Conservation (phyloP, 2,113 vertebrate species). For the Grammomys surdaster region DNA sequence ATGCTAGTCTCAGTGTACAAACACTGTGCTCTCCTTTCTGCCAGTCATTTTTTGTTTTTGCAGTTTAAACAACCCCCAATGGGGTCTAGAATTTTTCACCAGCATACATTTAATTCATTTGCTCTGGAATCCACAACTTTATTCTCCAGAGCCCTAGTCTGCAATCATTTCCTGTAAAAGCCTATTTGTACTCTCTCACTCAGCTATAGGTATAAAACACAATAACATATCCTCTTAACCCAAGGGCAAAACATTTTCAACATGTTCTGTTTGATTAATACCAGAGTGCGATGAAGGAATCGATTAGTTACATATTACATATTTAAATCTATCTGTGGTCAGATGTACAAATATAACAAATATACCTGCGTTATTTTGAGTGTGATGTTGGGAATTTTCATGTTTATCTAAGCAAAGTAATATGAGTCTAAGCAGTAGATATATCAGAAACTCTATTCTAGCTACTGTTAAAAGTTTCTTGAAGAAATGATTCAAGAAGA, state of each 20-base stretch:
- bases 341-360: constrained; percentile 22
- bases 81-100: constrained; percentile 10
- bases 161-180: constrained; percentile 31
- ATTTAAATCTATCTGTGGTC: not conserved
- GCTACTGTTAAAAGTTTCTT: not conserved
- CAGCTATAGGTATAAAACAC: constrained; percentile 4
- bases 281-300: not conserved
- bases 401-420: not conserved
- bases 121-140: constrained; percentile 8
- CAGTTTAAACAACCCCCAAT: not conserved
- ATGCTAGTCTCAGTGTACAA: not conserved
- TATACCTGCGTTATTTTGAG: not conserved
- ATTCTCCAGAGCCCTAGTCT: constrained; percentile 13
- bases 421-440: not conserved
- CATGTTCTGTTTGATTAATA: constrained; percentile 21
- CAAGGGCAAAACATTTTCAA: constrained; percentile 42
- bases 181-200: constrained; percentile 22
- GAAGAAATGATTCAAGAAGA: not conserved
- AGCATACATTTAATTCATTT: constrained; percentile 54
- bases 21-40: not conserved
- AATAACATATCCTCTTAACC: constrained; percentile 47
- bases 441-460: not conserved
- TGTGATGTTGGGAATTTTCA: not conserved
- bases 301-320: not conserved
- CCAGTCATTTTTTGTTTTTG: constrained; percentile 16